phyloP scores from a whole-genome alignment of 2,113 vertebrate genomes.

The Pedetes capensis region DNA sequence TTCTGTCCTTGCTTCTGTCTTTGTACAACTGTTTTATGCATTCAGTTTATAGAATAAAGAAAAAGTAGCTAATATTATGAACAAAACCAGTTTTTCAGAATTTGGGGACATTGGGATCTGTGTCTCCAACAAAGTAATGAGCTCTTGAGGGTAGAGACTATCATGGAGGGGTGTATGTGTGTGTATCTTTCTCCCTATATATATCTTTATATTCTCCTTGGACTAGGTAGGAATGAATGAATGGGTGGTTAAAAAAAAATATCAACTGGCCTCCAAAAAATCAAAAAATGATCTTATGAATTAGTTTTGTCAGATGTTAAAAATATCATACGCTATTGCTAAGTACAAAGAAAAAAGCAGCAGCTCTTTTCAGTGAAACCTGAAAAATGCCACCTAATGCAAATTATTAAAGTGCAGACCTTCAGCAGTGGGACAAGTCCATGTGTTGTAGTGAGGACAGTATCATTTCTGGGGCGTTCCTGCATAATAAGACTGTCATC shows the following conservation, averaged over 20 bases:
- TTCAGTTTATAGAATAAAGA: background rate
- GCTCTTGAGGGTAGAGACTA: no score
- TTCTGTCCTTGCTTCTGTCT: background rate
- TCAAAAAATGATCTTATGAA: background rate
- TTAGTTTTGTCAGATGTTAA: slow-evolving; percentile 14
- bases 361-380: background rate
- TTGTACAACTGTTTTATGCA: background rate
- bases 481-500: background rate
- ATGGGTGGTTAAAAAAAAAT: background rate
- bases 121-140: background rate
- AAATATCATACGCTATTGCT: background rate
- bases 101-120: background rate
- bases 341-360: background rate
- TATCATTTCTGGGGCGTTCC: background rate
- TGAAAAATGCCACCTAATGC: background rate
- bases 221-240: background rate
- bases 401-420: background rate
- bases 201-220: background rate
- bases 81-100: background rate
- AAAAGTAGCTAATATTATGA: background rate
- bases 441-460: background rate
- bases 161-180: no score
- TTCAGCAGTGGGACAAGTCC: accelerated
- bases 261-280: background rate
- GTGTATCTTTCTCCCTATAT: no score